Conservation (phyloP, 2,797 vertebrate genomes). For the Liasis olivaceus region DNA sequence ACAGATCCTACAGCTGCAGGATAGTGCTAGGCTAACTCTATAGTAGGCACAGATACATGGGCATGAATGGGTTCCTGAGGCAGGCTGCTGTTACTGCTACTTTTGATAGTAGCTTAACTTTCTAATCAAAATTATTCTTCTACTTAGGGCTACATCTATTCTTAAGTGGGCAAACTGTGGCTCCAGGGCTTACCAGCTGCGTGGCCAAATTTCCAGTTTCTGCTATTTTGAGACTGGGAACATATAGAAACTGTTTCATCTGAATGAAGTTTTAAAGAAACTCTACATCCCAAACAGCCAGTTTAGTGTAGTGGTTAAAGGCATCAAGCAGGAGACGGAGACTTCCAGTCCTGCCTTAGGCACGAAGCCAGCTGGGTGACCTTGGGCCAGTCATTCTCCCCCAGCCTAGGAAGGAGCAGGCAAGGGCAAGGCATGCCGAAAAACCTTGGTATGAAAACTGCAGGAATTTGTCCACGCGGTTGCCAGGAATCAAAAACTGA, state of each 20-base stretch:
- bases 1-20: not conserved
- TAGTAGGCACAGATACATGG: not conserved
- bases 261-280: not conserved
- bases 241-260: not conserved
- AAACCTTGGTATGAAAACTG: not conserved
- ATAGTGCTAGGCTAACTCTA: not conserved
- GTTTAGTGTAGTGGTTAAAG: not conserved
- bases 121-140: fast-evolving
- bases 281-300: not conserved
- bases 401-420: not conserved
- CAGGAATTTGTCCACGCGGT: not conserved
- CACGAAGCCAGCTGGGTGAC: not conserved
- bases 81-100: not conserved
- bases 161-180: not conserved
- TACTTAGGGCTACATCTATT: not conserved
- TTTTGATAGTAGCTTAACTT: not conserved
- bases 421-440: not conserved
- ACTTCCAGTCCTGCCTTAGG: not conserved
- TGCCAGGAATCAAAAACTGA: not conserved
- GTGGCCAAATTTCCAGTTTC: not conserved
- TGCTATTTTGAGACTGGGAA: not conserved
- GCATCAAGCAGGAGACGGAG: not conserved
- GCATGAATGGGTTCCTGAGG: not conserved
- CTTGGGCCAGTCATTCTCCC: not conserved
- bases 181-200: not conserved